phyloP scores from a whole-genome alignment of 2,888 invertebrate genomes.

The Acrobasis repandana region DNA sequence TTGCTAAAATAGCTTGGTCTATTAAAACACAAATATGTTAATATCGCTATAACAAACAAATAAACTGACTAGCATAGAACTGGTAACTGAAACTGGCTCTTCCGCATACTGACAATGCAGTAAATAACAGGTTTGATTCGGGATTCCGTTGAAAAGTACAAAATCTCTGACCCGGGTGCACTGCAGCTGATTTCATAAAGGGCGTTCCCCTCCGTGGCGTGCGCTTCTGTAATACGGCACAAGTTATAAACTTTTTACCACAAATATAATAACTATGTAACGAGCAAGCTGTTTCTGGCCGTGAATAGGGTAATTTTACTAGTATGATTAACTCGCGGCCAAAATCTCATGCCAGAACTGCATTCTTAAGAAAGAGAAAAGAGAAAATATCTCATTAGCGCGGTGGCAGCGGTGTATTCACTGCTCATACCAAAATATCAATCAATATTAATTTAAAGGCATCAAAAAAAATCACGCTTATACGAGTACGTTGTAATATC shows the following conservation, averaged over 20 bases:
- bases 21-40: constrained; percentile 10
- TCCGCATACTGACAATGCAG: constrained; percentile 43
- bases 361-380: too few relatives aligned
- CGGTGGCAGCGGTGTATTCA: too few relatives aligned
- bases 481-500: too few relatives aligned
- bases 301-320: too few relatives aligned
- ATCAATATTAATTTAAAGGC: too few relatives aligned
- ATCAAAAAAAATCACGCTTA: too few relatives aligned
- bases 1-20: neutral
- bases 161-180: constrained; percentile 65
- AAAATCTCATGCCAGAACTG: too few relatives aligned
- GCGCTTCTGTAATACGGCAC: constrained; percentile 36
- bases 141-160: constrained; percentile 59
- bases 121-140: constrained; percentile 53
- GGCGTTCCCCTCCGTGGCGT: constrained; percentile 70
- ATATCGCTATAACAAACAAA: constrained; percentile 8
- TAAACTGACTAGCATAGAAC: constrained; percentile 22
- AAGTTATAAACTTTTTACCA: constrained; percentile 33
- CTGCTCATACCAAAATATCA: too few relatives aligned
- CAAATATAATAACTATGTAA: neutral
- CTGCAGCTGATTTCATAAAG: constrained; percentile 73
- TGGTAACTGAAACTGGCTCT: constrained; percentile 37
- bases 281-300: too few relatives aligned
- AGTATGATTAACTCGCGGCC: too few relatives aligned
- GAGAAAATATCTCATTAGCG: too few relatives aligned